Base-by-base conservation (phyloP, 2,113 vertebrate genomes). In the Tachycineta bicolor region DNA sequence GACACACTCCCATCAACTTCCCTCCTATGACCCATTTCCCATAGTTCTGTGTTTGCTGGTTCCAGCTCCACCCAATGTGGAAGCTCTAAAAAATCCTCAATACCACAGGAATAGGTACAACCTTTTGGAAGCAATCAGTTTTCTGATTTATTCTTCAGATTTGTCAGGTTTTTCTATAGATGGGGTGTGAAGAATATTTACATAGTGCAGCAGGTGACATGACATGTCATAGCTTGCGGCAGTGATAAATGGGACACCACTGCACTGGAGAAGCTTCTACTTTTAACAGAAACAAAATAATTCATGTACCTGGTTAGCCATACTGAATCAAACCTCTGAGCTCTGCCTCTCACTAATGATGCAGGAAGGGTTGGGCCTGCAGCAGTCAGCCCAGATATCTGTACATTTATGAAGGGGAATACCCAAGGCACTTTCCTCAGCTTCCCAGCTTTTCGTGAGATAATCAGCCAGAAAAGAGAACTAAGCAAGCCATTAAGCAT, bases 131-230 rank as follows among this genome's bases (percentile, higher is more conserved):
- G 34, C 19, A 31, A 34, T 22, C 33, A 2, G 9, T 69, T 90
- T 64, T 43, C 60, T 43, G 63, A 37, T 59, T 44, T 73, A 65
- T 65, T 65, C 15, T 20, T 84, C 37, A 83, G 29, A 25, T 82
- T 39, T 44, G 20, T 6, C 5, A 71, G 73, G 8, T 14, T 76
- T 81, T 85, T 47, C 22, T 53, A 25, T 16, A 68, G 44, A 64
- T 49, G 31, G 73, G 20, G 28, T 52, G 55, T 62, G 63, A 83
- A 83, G 60, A 73, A 56, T 37, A 62, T 56, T 82, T 82, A 67
- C 1, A 0, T 18, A 31, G 7, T 41, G 9, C 26, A 68, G 46
- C 14, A 47, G 44, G 18, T 6, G 14, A 67, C 44, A 16, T 6
- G 14, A 67, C 44, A 34, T 5, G 6, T 28, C 58, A 29, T 5